Percentiles rank a stretch among this genome's conserved stretches.
Conservation (phyloP, 1,140 invertebrate genomes). For the Sarcophaga bullata region DNA sequence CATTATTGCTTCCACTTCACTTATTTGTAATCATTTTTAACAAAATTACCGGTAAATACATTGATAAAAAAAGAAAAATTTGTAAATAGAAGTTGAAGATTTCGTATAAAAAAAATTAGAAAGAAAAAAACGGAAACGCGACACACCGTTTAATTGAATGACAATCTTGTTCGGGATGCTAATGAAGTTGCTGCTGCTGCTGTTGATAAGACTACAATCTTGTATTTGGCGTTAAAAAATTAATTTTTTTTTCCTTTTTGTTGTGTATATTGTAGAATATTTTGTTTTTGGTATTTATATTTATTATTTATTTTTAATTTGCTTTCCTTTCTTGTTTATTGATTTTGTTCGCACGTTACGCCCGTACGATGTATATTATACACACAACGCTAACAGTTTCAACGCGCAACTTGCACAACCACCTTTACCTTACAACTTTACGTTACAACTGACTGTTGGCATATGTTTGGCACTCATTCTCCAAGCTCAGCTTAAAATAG, state of each 20-base stretch:
- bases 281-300: too few species aligned
- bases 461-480: neutral
- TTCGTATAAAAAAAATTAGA: neutral
- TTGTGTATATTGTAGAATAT: too few species aligned
- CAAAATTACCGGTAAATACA: neutral
- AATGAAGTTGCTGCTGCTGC: conserved; percentile 7
- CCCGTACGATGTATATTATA: neutral
- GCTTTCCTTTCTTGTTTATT: too few species aligned
- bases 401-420: neutral
- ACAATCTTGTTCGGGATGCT: neutral
- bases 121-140: neutral
- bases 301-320: too few species aligned
- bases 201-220: neutral
- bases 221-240: neutral
- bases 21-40: neutral
- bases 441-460: neutral
- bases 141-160: neutral
- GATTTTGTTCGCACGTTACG: too few species aligned
- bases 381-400: neutral
- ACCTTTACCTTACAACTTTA: neutral
- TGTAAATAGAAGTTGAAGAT: neutral
- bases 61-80: neutral
- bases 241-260: neutral
- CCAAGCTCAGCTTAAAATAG: neutral
- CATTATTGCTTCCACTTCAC: too few species aligned